Base-by-base conservation (phyloP, 2,797 vertebrate species). In the Enteromius paludinosus region DNA sequence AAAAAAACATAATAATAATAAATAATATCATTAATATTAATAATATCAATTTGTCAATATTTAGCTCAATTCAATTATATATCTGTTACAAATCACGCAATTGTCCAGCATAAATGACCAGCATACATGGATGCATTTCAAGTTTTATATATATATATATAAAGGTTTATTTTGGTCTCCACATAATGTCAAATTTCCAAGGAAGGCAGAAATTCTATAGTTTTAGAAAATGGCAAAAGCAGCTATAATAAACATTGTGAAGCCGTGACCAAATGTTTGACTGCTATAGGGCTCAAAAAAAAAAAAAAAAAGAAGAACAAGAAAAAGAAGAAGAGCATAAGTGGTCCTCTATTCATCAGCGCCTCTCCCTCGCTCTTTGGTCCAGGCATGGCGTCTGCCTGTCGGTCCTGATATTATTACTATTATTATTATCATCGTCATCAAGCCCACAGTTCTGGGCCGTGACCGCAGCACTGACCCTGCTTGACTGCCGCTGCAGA, bases 371-470 rank as follows among this genome's bases (percentile, higher is more conserved):
- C 73, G 76, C 74, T 88, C 78, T 30, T 33, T 43, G 77, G 33
- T 41, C 73, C 81, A 69, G 10, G 25, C 38, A 35, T 59, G 81
- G 87, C 84, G 85, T 87, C 86, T 71, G 25, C 62, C 68, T 81
- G 85, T 83, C 83, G 86, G 84, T 76, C 47, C 65, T 71, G 70
- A 79, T 76, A 83, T 86, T 85, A 86, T 87, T 82, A 86, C 79
- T 88, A 86, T 83, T 88, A 86, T 83, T 78, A 82, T 83, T 79
- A 81, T 79, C 25, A 83, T 86, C 47, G 64, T 81, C 82, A 86
- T 88, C 84, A 77, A 84, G 70, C 76, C 79, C 70, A 71, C 65
- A 62, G 71, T 62, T 74, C 76, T 75, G 69, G 70, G 81, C 82
- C 47, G 59, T 66, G 83, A 82, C 83, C 84, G 70, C 85, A 87